phyloP scores from a whole-genome alignment of 2,113 vertebrate species.

The Prolemur simus region DNA sequence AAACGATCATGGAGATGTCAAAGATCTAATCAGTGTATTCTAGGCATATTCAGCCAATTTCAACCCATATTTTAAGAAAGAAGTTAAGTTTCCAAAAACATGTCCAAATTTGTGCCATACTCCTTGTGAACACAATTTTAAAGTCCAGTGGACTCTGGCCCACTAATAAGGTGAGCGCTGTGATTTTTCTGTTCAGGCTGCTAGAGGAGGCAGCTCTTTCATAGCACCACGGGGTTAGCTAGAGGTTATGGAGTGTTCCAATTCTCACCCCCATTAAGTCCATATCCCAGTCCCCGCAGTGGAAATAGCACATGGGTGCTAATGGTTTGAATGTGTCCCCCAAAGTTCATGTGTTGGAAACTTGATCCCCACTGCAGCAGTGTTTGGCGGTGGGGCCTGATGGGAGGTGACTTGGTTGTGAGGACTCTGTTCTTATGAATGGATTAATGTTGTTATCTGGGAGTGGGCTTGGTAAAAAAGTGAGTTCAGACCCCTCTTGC shows the following conservation, averaged over 20 bases:
- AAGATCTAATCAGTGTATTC: neutral
- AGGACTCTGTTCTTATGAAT: neutral
- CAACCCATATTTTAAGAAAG: neutral
- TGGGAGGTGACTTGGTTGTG: neutral
- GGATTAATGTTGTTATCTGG: neutral
- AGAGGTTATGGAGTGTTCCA: slow-evolving; percentile 15
- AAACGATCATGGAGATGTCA: neutral
- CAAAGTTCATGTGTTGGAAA: neutral
- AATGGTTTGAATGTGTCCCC: neutral
- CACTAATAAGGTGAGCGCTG: neutral
- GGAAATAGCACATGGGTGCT: slow-evolving; percentile 55
- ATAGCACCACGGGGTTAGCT: neutral
- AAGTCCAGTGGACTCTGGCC: neutral
- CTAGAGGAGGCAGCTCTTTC: neutral
- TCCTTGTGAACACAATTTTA: neutral
- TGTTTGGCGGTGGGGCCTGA: neutral
- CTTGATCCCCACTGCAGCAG: neutral
- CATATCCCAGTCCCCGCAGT: slow-evolving; percentile 55
- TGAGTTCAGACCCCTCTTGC: neutral
- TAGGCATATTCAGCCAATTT: neutral
- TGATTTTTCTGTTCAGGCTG: neutral
- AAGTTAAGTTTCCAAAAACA: neutral
- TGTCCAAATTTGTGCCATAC: too few relatives aligned
- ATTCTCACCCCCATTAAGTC: slow-evolving; percentile 51
- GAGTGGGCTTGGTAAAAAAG: neutral